phyloP scores from a whole-genome alignment of 1,140 invertebrate species.

The Teleopsis dalmanni region DNA sequence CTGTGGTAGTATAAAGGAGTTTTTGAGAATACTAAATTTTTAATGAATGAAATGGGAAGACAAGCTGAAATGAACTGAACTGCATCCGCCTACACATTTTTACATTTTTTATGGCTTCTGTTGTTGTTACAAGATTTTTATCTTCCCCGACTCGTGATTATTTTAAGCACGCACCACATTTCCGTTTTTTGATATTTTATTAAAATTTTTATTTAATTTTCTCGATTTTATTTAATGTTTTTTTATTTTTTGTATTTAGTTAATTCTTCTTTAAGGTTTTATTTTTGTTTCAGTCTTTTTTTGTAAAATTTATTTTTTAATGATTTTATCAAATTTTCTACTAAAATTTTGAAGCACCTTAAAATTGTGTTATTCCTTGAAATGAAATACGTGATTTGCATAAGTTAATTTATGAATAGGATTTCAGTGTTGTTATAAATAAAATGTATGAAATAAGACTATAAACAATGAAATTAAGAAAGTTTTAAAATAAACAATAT shows the following conservation, averaged over 20 bases:
- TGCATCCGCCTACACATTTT: neutral
- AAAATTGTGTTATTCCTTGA: too few species aligned
- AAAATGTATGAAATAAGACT: too few species aligned
- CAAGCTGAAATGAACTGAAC: neutral
- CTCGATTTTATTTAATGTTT: neutral
- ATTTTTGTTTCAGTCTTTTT: constrained; percentile 10
- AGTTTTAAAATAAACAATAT: too few species aligned
- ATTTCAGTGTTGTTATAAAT: too few species aligned
- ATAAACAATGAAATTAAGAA: too few species aligned
- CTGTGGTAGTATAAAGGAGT: too few species aligned
- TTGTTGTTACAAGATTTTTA: constrained; percentile 6
- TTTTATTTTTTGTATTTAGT: neutral
- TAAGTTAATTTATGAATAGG: too few species aligned
- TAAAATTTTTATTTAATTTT: constrained; percentile 10
- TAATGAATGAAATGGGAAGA: constrained; percentile 12
- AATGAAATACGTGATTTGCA: too few species aligned
- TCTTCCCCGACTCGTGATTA: constrained; percentile 11
- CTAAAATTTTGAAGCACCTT: too few species aligned
- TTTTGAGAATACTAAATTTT: constrained; percentile 2
- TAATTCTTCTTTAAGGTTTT: neutral
- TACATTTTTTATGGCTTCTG: neutral
- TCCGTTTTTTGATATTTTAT: constrained; percentile 10
- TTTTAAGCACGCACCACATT: constrained; percentile 16
- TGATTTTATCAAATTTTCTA: constrained; percentile 14
- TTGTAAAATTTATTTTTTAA: constrained; percentile 14